phyloP scores from a whole-genome alignment of 2,888 invertebrate species.

The Sericinus montela region DNA sequence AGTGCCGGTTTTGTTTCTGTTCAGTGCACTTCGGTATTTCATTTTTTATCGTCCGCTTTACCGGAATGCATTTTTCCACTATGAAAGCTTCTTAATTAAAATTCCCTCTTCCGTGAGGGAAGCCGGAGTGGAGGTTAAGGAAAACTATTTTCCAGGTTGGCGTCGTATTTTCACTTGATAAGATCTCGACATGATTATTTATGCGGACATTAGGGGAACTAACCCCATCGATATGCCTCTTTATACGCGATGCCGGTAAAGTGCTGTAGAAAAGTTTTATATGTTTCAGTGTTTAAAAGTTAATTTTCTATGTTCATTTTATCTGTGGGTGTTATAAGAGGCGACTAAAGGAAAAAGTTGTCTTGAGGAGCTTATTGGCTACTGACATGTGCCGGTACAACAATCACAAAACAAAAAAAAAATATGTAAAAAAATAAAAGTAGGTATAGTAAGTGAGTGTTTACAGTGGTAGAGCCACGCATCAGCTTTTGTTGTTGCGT shows the following conservation, averaged over 20 bases:
- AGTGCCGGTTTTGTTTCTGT: slow-evolving; percentile 2
- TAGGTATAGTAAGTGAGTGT: too few species aligned
- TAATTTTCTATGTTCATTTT: neutral
- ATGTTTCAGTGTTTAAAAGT: neutral
- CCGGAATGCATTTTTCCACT: slow-evolving; percentile 31
- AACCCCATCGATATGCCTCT: slow-evolving; percentile 71
- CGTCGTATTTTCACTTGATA: slow-evolving; percentile 73
- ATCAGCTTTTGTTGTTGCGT: too few species aligned
- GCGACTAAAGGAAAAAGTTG: too few species aligned
- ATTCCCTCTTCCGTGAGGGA: slow-evolving; percentile 42
- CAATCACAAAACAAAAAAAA: too few species aligned
- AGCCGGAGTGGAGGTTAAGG: slow-evolving; percentile 33
- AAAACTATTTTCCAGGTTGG: slow-evolving; percentile 64
- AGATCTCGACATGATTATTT: slow-evolving; percentile 76
- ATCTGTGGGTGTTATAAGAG: neutral
- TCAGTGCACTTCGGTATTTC: slow-evolving; percentile 1
- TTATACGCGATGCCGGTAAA: slow-evolving; percentile 59
- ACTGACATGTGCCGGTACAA: too few species aligned
- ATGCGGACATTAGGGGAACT: slow-evolving; percentile 68
- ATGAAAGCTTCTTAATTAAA: slow-evolving; percentile 57
- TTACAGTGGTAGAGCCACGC: too few species aligned
- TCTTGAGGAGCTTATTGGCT: too few species aligned
- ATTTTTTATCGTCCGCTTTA: slow-evolving; percentile 9
- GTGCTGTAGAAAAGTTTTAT: slow-evolving; percentile 29
- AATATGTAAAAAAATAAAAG: too few species aligned